Conservation (phyloP, 2,113 vertebrate species). For the Pteruthius melanotis region DNA sequence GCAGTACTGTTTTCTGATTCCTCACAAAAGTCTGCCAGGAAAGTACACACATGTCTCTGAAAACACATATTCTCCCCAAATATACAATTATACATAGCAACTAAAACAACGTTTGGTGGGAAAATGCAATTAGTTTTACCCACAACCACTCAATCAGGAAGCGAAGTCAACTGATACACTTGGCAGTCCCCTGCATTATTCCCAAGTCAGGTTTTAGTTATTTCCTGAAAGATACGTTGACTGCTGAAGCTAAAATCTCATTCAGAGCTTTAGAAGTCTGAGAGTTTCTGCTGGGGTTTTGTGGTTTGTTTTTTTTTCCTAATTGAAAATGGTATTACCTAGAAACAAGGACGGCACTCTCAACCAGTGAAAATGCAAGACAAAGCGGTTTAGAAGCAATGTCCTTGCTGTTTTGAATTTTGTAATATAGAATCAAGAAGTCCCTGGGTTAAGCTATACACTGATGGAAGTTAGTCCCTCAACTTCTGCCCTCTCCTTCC, state of each 20-base stretch:
- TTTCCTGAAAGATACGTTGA: conserved; percentile 9
- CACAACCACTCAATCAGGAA: not conserved
- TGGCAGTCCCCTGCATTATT: not conserved
- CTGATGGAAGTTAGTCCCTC: not conserved
- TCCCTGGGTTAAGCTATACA: not conserved
- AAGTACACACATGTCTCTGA: not conserved
- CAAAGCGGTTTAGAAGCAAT: not conserved
- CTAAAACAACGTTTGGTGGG: not conserved
- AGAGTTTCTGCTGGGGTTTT: not conserved
- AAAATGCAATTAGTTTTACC: conserved; percentile 11
- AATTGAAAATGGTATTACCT: not conserved
- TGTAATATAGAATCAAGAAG: not conserved
- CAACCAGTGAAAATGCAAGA: not conserved
- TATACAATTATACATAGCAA: not conserved
- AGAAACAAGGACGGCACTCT: not conserved
- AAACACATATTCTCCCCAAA: conserved; percentile 3
- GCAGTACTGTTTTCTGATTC: not conserved
- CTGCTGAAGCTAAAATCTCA: not conserved
- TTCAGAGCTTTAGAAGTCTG: not conserved
- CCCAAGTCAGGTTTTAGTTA: not conserved
- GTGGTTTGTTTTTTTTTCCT: not conserved
- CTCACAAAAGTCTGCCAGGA: not conserved
- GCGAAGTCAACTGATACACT: not conserved
- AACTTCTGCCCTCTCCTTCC: not conserved
- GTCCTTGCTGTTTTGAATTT: not conserved